Conservation (phyloP, 2,113 vertebrate species). For the Barbus barbus region DNA sequence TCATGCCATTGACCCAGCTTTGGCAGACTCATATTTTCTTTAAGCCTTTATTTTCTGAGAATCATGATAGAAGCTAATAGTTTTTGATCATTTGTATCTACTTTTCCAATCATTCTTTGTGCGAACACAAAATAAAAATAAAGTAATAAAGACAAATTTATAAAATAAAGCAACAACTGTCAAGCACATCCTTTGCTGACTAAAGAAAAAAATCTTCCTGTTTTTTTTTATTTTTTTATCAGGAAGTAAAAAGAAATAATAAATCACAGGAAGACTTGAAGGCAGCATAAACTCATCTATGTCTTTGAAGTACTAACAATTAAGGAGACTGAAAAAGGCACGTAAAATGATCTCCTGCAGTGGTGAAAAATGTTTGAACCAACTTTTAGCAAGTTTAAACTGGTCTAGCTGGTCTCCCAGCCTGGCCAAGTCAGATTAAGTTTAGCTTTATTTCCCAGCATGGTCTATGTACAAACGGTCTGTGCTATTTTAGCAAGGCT, state of each 20-base stretch:
- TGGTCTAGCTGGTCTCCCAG: neutral
- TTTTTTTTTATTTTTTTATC: neutral
- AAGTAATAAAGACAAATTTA: too few species aligned
- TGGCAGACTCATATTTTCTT: neutral
- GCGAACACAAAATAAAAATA: neutral
- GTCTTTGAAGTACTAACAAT: neutral
- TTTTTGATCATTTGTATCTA: neutral
- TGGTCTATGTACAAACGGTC: neutral
- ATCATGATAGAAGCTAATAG: neutral
- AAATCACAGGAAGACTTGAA: neutral
- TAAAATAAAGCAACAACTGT: neutral
- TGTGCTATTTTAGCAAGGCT: neutral
- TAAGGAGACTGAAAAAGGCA: neutral
- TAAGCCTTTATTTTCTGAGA: neutral
- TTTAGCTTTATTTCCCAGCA: neutral
- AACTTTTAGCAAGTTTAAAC: neutral
- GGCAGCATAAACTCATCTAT: neutral
- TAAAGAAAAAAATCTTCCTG: neutral
- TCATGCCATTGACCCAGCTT: neutral
- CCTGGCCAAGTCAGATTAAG: too few species aligned
- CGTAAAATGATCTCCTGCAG: neutral
- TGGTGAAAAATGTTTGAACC: neutral
- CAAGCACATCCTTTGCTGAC: neutral
- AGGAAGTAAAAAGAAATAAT: neutral
- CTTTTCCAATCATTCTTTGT: neutral